Base-by-base conservation (phyloP, 2,888 invertebrate genomes). In the Copidosoma aretas region DNA sequence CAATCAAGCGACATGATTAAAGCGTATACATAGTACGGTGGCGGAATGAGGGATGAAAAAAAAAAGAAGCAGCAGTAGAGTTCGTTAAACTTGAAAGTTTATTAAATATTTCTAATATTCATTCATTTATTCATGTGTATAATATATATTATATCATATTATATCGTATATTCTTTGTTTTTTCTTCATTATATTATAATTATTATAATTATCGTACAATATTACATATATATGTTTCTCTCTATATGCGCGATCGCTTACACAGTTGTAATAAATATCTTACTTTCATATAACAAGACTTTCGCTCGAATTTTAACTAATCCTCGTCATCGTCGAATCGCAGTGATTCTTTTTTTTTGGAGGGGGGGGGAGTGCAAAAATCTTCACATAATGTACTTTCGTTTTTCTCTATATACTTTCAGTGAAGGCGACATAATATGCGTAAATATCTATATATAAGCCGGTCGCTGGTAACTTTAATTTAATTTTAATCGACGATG, bases 261-360 rank as follows among this genome's bases (percentile, higher is more conserved):
- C 14, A 12, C 59, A 43, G 52, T 58, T 66, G 66, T 63, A 66
- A 70, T 70, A 70, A 70, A 70, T 70, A 66, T 63, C 64, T 66
- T 59, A 65, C 43, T n/a, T 41, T 22, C 15, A 43, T 52, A 59
- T 53, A 54, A 69, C 56, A n/a, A n/a, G n/a, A 56, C 19, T 60
- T 46, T 60, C 32, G 25, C 63, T 60, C 56, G 25, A 59, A 25
- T n/a, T n/a, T n/a, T n/a, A n/a, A n/a, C n/a, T n/a, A n/a, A 52
- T 59, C 53, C 19, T 62, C 25, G 3, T 46, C 21, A 1, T 63
- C 15, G 41, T 22, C 15, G 59, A 68, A 43, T 64, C 51, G 21
- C 60, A 59, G 14, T 41, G 8, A 41, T 41, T 14, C 8, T 41
- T 41, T 10, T 41, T 41, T 10, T 41, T 41, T 10, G 8, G 14